Evolutionary conservation across 1,140 invertebrate species (phyloP).

Genomic region (Apis mellifera): Amel_HAv3.1 CM009940.2:9876501-9877000

Average conservation of each 20-base stretch:
- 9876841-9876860: no score
- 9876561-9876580: background rate
- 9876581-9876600: background rate
- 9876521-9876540: background rate
- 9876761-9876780: background rate
- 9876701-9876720: background rate
- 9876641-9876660: conserved; percentile 3
- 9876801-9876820: no score
- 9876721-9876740: background rate
- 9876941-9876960: no score
- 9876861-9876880: no score
- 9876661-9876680: background rate
- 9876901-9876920: no score
- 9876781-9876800: no score
- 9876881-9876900: background rate
- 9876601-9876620: background rate
- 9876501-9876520: background rate
- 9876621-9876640: background rate
- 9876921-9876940: no score
- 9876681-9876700: background rate
- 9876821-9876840: no score
- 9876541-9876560: background rate
- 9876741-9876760: background rate
- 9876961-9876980: no score
- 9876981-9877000: no score